Evolutionary conservation across 2,113 vertebrate genomes (phyloP).

Genomic region (Loxodonta africana): DNA sequence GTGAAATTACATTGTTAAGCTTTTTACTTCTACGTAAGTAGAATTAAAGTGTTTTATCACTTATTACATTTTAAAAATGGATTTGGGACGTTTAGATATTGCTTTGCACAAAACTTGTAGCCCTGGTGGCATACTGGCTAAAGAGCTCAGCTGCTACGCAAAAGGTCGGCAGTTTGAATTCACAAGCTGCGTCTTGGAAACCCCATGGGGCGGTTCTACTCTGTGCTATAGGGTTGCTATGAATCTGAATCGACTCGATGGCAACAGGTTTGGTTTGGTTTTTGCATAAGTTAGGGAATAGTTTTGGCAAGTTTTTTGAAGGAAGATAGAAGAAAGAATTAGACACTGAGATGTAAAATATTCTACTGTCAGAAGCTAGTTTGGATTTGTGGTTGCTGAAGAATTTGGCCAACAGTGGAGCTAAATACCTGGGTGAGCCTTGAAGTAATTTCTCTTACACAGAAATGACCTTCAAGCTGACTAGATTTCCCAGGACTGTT

Average conservation of each 20-base stretch:
- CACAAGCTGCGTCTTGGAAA: too few species aligned
- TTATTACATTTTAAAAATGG: conserved; percentile 44
- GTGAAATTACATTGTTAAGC: not conserved
- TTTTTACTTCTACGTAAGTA: not conserved
- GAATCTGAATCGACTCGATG: too few species aligned
- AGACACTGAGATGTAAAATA: conserved; percentile 38
- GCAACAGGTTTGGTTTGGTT: too few species aligned
- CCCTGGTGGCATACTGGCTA: too few species aligned
- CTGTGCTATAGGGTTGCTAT: too few species aligned
- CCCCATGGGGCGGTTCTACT: too few species aligned
- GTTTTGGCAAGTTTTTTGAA: conserved; percentile 8
- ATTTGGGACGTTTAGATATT: not conserved
- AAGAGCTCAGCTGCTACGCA: too few species aligned
- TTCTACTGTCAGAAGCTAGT: not conserved
- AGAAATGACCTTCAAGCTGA: not conserved
- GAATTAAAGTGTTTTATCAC: not conserved
- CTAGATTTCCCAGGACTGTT: not conserved
- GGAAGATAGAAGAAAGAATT: conserved; percentile 16
- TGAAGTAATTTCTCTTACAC: conserved; percentile 4
- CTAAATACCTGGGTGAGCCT: not conserved
- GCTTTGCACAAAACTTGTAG: not conserved
- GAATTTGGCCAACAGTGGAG: conserved; percentile 1
- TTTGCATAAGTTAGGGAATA: not conserved
- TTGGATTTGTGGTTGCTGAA: not conserved
- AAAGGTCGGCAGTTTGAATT: too few species aligned